Evolutionary conservation across 1,140 invertebrate genomes (phyloP).

Genomic region (Alviniconcha marisindica): DNA sequence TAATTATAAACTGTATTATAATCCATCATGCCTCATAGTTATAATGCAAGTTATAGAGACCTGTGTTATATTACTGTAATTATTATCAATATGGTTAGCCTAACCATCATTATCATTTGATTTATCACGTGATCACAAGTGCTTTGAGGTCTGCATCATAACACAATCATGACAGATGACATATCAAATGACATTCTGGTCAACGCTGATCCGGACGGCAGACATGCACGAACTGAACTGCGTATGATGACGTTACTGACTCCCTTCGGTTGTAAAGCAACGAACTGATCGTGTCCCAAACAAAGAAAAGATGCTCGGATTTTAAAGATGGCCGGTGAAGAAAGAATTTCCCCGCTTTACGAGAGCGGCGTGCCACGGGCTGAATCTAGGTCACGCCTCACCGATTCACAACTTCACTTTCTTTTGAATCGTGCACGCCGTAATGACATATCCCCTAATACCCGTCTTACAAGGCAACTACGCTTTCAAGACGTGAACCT

Average conservation of each 20-base stretch:
- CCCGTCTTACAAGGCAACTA: background rate
- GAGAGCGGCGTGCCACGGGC: constrained; percentile 5
- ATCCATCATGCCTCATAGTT: too few species aligned
- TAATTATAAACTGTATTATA: too few species aligned
- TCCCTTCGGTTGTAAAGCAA: background rate
- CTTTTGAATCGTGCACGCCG: background rate
- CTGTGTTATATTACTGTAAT: too few species aligned
- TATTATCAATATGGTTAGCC: too few species aligned
- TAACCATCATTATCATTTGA: too few species aligned
- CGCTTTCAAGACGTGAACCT: background rate
- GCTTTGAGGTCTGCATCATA: background rate
- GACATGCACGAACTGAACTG: too few species aligned
- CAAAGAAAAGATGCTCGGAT: constrained; percentile 18
- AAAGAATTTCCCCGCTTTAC: constrained; percentile 20
- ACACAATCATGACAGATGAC: constrained; percentile 29
- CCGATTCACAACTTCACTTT: constrained; percentile 18
- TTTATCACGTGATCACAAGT: constrained; percentile 7
- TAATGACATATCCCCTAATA: background rate
- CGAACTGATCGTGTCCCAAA: background rate
- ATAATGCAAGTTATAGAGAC: too few species aligned
- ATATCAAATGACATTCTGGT: constrained; percentile 13
- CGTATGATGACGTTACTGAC: background rate
- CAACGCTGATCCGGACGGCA: background rate
- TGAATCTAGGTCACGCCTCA: constrained; percentile 14
- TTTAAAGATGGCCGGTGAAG: constrained; percentile 32